Percentiles rank a stretch among this genome's conserved stretches.
These are phyloP conservation scores for Volucella inflata DNA, from an alignment of 2,888 invertebrate species.

Conservation along the genomic window DNA sequence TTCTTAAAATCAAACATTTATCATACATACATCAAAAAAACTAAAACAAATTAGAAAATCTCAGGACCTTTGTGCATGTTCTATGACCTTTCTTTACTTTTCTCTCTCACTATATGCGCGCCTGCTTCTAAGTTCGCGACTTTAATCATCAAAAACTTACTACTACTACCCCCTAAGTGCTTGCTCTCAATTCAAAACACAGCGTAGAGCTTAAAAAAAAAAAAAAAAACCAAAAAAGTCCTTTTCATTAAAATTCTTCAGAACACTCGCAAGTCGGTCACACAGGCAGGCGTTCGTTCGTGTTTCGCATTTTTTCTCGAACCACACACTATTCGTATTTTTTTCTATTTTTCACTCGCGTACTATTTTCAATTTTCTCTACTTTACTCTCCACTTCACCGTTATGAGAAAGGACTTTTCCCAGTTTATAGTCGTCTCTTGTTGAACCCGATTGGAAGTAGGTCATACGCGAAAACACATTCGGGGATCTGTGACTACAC, in stretches of 20 bases:
- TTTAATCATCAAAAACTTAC: too few relatives aligned
- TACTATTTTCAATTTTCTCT: conserved; percentile 57
- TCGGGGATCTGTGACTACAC: conserved; percentile 12
- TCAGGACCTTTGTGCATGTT: too few relatives aligned
- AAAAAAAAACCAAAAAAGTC: conserved; percentile 4
- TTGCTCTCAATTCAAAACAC: neutral
- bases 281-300: conserved; percentile 31
- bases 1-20: too few relatives aligned
- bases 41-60: too few relatives aligned
- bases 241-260: conserved; percentile 69
- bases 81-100: too few relatives aligned
- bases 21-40: too few relatives aligned
- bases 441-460: conserved; percentile 60
- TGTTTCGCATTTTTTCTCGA: conserved; percentile 50
- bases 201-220: neutral
- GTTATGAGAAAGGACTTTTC: conserved; percentile 44
- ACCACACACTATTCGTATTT: neutral
- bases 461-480: conserved; percentile 49
- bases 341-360: conserved; percentile 20
- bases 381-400: conserved; percentile 12
- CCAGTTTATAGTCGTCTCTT: conserved; percentile 17
- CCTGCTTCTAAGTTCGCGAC: too few relatives aligned
- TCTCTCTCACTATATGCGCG: too few relatives aligned
- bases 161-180: too few relatives aligned
- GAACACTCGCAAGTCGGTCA: conserved; percentile 46